phyloP scores from a whole-genome alignment of 2,113 vertebrate species.

The Xyliphius kryptos region DNA sequence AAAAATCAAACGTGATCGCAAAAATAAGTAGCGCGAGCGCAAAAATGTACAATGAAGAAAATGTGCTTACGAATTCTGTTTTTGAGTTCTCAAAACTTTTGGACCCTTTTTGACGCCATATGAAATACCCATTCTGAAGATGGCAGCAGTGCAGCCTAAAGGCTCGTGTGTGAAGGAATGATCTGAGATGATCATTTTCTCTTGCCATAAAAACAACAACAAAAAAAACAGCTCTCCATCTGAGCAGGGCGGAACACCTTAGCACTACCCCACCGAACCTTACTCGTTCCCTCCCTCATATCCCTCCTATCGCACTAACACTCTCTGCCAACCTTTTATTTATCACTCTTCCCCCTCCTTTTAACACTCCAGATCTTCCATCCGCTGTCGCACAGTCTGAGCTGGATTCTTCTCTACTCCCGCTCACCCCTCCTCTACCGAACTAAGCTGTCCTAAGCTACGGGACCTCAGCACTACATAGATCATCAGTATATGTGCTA shows the following conservation, averaged over 20 bases:
- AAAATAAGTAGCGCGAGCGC: too few species aligned
- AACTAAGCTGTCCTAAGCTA: constrained; percentile 3
- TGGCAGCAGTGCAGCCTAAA: neutral
- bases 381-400: constrained; percentile 26
- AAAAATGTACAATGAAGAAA: too few species aligned
- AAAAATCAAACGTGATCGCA: too few species aligned
- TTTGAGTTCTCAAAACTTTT: too few species aligned
- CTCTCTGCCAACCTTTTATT: constrained; percentile 41
- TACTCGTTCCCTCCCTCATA: constrained; percentile 12
- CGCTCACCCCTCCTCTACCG: neutral
- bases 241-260: constrained; percentile 27
- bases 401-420: constrained; percentile 5
- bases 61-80: too few species aligned
- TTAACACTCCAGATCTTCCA: constrained; percentile 31
- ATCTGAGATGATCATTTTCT: constrained; percentile 27
- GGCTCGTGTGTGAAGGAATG: constrained; percentile 32
- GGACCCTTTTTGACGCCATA: too few species aligned
- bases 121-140: too few species aligned
- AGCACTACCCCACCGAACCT: constrained; percentile 30
- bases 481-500: constrained; percentile 28
- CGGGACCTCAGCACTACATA: constrained; percentile 25
- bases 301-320: constrained; percentile 26
- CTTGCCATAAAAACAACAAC: constrained; percentile 25
- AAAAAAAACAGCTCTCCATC: constrained; percentile 23
- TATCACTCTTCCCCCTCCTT: constrained; percentile 35